Percentiles rank a stretch among this genome's conserved stretches.
Conservation (phyloP, 2,797 vertebrate species). For the Microctenopoma stevenorrisi region DNA sequence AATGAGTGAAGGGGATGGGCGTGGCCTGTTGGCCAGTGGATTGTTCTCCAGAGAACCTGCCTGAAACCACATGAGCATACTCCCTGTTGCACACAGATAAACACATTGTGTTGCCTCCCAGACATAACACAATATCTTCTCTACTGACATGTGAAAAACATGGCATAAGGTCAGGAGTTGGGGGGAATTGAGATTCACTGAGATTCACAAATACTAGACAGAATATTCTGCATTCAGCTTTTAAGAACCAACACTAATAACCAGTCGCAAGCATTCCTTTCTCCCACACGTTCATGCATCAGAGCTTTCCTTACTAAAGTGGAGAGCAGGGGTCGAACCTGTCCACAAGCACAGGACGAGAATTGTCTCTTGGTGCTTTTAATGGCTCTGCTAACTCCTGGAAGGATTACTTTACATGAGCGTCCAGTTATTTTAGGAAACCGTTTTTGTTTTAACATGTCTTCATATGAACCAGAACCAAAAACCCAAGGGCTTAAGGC, state of each 20-base stretch:
- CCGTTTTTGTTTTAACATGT: no score
- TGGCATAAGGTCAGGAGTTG: background rate
- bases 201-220: slow-evolving; percentile 1
- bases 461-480: no score
- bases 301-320: background rate
- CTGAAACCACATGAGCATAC: background rate
- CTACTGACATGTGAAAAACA: background rate
- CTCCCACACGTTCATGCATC: slow-evolving; percentile 36
- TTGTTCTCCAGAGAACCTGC: slow-evolving; percentile 37
- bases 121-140: background rate
- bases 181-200: no score
- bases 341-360: slow-evolving; percentile 50
- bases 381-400: background rate
- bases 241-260: slow-evolving; percentile 3
- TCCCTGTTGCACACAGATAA: background rate
- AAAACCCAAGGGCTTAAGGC: no score
- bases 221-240: slow-evolving; percentile 25
- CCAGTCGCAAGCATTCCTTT: slow-evolving; percentile 29
- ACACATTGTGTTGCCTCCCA: background rate
- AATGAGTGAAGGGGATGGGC: slow-evolving; percentile 37
- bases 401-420: no score
- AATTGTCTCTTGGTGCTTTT: slow-evolving; percentile 25
- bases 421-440: no score
- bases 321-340: slow-evolving; percentile 37
- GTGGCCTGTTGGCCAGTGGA: slow-evolving; percentile 36